Base-by-base conservation (phyloP, 2,888 invertebrate species). In the Ormyrus labotus region DNA sequence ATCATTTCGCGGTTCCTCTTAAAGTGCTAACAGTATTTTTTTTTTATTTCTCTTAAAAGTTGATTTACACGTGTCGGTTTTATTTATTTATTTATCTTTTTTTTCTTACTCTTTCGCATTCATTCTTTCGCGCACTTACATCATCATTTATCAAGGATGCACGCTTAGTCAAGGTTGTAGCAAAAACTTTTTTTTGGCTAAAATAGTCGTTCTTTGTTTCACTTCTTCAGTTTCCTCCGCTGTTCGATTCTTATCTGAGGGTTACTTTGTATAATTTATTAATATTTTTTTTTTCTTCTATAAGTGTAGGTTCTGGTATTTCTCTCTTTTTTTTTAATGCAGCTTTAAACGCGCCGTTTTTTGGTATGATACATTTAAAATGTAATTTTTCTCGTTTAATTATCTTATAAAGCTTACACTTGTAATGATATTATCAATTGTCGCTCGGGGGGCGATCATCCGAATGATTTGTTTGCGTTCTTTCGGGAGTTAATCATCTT, bases 401-500 rank as follows among this genome's bases (percentile, higher is more conserved):
- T 63, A 86, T 84, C 85, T 89, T 88, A 89, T 87, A 88, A 89
- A 90, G 90, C 90, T 90, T 90, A 90, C 85, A 87, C 86, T 34
- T 85, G 81, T 90, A 89, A 86, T 90, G 90, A 90, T 90, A 90
- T 90, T 88, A 88, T 89, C 87, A 84, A 86, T 89, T 88, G 86
- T 85, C 88, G 87, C 88, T 89, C 50, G 55, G 64, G 55, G 64
- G 45, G 85, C 86, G 87, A 89, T 34, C 34, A 34, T 34, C 34
- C 34, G 34, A 34, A 34, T 34, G 34, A 34, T 34, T 34, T 34
- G 34, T 34, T 34, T 34, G 34, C 34, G 34, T 34, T 34, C 34
- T 51, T 67, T 67, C 51, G 48, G 34, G 51, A 19, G 19, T 67
- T 67, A 19, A 47, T n/a, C 47, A 9, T 11, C 9, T 45, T 47